Base-by-base conservation (phyloP, 1,140 invertebrate species). In the Orius laevigatus region DNA sequence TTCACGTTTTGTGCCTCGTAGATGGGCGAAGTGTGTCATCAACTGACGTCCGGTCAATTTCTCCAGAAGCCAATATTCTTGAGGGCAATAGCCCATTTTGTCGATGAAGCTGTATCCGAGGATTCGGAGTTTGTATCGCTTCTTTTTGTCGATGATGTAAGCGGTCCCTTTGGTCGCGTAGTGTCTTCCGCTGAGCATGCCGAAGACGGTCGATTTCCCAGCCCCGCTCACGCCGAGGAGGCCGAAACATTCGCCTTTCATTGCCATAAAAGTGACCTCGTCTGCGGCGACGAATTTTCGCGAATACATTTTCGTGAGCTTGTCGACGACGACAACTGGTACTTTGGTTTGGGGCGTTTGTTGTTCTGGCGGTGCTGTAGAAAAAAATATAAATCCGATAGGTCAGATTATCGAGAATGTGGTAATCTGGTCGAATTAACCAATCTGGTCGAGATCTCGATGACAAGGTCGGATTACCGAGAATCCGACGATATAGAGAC, bases 191-290 rank as follows among this genome's bases (percentile, higher is more conserved):
- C 88, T 92, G 49, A 91, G 63, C 82, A 91, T 89, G 62, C 83
- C 81, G 59, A 92, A 92, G 1, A 83, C 87, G 3, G 82, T 82
- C 1, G 87, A 89, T 67, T 88, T 83, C 2, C 75, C 79, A 25
- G 84, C 83, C n/a, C 84, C 84, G 63, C 91, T 91, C 2, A 85
- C 73, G 8, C 91, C 91, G 19, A 96, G 67, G 32, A 96, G 64
- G 1, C 90, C 90, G 63, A 94, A 94, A 60, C 88, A 93, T 67
- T 94, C 81, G 2, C 81, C 80, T 12, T 70, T 66, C 12, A 70
- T 67, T n/a, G 74, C 69, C 5, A 64, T 73, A 48, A 88, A 71
- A 58, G 73, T 79, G 1, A 89, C 60, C 56, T 78, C 72, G 55
- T 82, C 71, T 0, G 88, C 84, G 3, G 84, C 85, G 1, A 63